These are phyloP conservation scores for Eulemur rufifrons DNA, from an alignment of 2,113 vertebrate species.

Conservation along the genomic window DNA sequence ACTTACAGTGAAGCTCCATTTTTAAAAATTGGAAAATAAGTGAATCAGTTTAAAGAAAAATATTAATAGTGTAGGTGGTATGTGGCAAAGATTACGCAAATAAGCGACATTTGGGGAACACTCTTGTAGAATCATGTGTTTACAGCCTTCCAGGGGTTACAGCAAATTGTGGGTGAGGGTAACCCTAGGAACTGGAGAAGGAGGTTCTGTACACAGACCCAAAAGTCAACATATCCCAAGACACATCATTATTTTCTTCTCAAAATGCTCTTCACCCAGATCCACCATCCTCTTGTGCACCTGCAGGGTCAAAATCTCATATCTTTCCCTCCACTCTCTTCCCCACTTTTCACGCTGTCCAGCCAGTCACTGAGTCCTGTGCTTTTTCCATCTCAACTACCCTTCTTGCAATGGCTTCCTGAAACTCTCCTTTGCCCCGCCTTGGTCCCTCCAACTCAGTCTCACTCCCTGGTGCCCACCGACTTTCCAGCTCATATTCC, in stretches of 20 bases:
- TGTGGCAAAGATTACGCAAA: neutral
- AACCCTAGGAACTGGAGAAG: neutral
- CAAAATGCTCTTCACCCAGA: neutral
- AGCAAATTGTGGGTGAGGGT: neutral
- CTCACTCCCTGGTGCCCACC: neutral
- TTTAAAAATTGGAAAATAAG: neutral
- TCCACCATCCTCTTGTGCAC: neutral
- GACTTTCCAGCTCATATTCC: neutral
- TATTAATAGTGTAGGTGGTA: neutral
- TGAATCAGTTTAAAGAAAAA: slow-evolving; percentile 6
- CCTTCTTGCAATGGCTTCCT: neutral
- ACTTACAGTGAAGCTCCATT: neutral
- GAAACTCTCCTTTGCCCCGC: neutral
- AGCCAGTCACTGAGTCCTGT: neutral
- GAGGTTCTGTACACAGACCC: neutral
- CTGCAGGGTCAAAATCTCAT: neutral
- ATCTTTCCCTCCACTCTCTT: neutral
- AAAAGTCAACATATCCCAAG: neutral
- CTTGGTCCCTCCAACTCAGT: neutral
- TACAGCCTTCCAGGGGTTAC: neutral
- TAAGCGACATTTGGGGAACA: neutral
- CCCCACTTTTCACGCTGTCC: neutral
- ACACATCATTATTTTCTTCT: neutral
- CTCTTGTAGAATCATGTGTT: neutral
- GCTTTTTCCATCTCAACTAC: neutral